Evolutionary conservation across 2,797 vertebrate genomes (phyloP).

Genomic region (Premnoplex brunnescens): DNA sequence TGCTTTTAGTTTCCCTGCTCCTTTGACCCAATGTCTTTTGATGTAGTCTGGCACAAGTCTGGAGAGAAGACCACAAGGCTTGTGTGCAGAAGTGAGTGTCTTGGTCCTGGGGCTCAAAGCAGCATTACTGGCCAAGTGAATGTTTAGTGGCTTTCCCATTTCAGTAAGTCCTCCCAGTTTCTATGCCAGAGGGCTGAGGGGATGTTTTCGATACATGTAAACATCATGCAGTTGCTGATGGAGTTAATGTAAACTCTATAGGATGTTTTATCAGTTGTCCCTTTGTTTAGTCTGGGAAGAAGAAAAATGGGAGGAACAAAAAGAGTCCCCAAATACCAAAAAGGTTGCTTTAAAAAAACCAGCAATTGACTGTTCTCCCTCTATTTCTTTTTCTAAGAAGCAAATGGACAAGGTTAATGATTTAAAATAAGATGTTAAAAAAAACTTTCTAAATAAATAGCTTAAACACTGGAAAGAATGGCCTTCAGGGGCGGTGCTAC

Average conservation of each 20-base stretch:
- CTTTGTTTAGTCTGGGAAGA: constrained; percentile 55
- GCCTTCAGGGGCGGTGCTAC: background rate
- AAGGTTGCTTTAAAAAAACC: background rate
- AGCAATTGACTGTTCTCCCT: background rate
- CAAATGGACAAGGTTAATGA: background rate
- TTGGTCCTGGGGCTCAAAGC: background rate
- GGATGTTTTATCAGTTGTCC: constrained; percentile 42
- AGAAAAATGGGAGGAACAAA: background rate
- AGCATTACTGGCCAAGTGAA: background rate
- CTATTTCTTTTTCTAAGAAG: background rate
- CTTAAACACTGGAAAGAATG: background rate
- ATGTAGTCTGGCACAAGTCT: background rate
- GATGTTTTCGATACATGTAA: constrained; percentile 37
- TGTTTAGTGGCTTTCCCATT: background rate
- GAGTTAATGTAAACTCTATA: constrained; percentile 55
- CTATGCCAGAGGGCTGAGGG: background rate
- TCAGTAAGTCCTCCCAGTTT: background rate
- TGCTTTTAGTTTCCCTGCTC: background rate
- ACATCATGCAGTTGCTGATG: constrained; percentile 21
- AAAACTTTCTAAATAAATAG: background rate
- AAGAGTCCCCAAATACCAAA: background rate
- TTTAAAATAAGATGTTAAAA: background rate
- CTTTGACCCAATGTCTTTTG: background rate
- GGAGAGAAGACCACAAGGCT: background rate
- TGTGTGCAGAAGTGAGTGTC: background rate